Conservation (phyloP, 2,113 vertebrate species). For the Lasiurus cinereus region DNA sequence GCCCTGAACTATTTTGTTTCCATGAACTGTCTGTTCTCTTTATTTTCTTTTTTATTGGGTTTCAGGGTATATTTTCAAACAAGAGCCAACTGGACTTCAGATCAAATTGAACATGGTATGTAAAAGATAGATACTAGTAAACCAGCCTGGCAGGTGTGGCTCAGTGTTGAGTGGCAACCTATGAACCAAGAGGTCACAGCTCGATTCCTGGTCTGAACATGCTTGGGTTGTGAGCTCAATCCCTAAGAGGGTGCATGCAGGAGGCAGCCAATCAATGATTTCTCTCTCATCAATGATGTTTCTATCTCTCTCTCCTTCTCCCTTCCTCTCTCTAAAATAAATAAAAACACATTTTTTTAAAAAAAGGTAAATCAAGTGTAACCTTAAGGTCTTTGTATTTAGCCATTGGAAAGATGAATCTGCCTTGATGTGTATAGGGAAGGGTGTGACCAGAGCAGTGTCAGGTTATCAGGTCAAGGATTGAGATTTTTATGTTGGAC, state of each 20-base stretch:
- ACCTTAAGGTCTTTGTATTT: neutral
- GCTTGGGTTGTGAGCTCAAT: too few species aligned
- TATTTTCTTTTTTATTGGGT: neutral
- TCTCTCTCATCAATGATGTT: too few species aligned
- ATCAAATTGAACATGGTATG: neutral
- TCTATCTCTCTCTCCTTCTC: too few species aligned
- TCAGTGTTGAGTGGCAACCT: too few species aligned
- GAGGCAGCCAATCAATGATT: too few species aligned
- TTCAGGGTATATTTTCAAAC: conserved; percentile 58
- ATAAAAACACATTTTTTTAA: too few species aligned
- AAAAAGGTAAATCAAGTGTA: neutral
- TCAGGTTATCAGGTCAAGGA: neutral
- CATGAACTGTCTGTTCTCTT: conserved; percentile 47
- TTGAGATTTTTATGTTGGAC: neutral
- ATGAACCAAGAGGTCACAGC: too few species aligned
- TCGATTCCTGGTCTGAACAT: too few species aligned
- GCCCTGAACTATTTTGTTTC: conserved; percentile 49
- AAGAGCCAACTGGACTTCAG: conserved; percentile 3
- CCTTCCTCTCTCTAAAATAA: neutral
- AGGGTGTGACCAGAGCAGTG: neutral
- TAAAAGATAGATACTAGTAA: neutral
- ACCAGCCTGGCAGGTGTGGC: too few species aligned
- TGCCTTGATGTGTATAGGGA: neutral
- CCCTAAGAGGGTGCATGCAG: too few species aligned
- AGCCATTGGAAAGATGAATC: neutral